Percentiles rank a stretch among this genome's conserved stretches.
phyloP scores from a whole-genome alignment of 2,113 vertebrate genomes.

The Otis tarda region DNA sequence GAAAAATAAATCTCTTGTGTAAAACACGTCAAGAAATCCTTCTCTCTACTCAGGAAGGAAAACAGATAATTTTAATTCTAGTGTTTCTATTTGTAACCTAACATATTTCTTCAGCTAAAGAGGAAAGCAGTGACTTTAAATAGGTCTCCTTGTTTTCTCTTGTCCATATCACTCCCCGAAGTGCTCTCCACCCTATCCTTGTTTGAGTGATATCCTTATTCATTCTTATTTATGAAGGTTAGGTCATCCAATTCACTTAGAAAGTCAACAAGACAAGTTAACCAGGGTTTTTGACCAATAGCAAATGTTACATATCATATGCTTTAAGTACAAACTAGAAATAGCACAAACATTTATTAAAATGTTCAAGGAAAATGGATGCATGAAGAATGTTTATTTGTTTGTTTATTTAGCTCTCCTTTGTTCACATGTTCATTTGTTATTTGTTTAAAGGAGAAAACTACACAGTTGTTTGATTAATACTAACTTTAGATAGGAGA shows the following conservation, averaged over 20 bases:
- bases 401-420: background rate
- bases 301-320: background rate
- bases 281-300: background rate
- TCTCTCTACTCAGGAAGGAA: constrained; percentile 40
- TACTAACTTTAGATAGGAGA: background rate
- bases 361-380: background rate
- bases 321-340: background rate
- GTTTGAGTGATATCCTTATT: constrained; percentile 24
- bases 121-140: constrained; percentile 50
- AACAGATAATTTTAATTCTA: constrained; percentile 56
- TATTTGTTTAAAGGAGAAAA: background rate
- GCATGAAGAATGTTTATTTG: background rate
- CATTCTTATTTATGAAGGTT: constrained; percentile 8
- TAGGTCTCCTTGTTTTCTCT: constrained; percentile 50
- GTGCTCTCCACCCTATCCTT: constrained; percentile 56
- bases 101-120: constrained; percentile 50
- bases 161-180: background rate
- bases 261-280: background rate
- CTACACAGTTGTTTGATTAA: background rate
- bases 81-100: constrained; percentile 51
- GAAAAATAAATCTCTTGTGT: background rate
- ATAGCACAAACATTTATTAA: background rate
- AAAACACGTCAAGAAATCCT: constrained; percentile 7
- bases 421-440: background rate
- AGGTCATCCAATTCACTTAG: background rate